Base-by-base conservation (phyloP, 2,888 invertebrate genomes). In the Geophilus truncorum region DNA sequence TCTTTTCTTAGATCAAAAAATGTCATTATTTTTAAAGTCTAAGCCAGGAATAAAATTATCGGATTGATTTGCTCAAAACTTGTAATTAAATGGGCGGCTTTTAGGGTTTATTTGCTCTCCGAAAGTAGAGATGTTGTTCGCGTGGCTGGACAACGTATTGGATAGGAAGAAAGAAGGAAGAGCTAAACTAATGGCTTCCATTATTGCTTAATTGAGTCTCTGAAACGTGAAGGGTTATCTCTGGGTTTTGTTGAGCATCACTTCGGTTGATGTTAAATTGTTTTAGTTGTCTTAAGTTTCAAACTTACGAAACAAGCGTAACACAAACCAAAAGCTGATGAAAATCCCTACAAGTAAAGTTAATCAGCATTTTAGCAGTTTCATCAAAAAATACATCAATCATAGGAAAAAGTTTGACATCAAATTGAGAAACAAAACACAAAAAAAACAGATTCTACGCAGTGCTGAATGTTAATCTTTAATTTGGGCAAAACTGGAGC, bases 191-290 rank as follows among this genome's bases (percentile, higher is more conserved):
- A 70, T 70, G 70, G 70, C 70, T 70, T 70, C 28, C 70, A 70
- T 70, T 70, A 70, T 70, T 70, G 70, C 70, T 10, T 70, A 70
- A 70, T 70, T 70, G 70, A 70, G 70, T 70, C 28, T n/a, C 70
- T 70, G 28, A 70, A 70, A 70, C 15, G 70, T 70, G n/a, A 70
- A 70, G 70, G 45, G 45, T 45, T 45, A 45, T 45, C 45, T 45
- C 45, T 45, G 45, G 45, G 70, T 70, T 70, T 70, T 70, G 70
- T 70, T 70, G 25, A 23, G 28, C 70, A 1, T 70, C 70, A 15
- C 25, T 28, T 12, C 25, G 12, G 28, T 70, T 70, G 25, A 28
- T 25, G 25, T 70, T 28, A 70, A 70, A n/a, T n/a, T 70, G 70
- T 10, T 28, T 70, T 70, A 12, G 28, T 10, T 25, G 28, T 70